Evolutionary conservation across 2,113 vertebrate genomes (phyloP), one percentile per base, ranked within the genome.

Genomic region (Crotophaga sulcirostris): DNA sequence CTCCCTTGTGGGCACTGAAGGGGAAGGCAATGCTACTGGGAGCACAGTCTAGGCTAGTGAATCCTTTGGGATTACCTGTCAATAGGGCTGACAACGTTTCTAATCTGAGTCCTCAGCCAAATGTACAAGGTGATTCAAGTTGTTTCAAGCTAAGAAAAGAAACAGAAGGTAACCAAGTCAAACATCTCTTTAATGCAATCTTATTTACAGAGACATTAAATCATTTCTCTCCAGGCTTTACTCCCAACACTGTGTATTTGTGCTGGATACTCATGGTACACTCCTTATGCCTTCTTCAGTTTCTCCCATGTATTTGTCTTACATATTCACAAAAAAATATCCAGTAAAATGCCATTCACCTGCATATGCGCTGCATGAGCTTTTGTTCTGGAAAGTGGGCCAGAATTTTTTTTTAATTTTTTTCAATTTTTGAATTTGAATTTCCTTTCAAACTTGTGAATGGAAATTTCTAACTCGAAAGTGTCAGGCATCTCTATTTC

Each of bases 1-100:
- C 6, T 77, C 24, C 23, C 23, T 54, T 34, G 23, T 0, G 2
- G 67, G 42, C 0, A 0, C 13, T 47, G 60, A 67, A 56, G 0
- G 6, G 18, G 44, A 88, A 44, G 24, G 16, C 0, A 2, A 77
- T 29, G 33, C 11, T 70, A 13, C 40, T 11, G 12, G 66, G 45
- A 80, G 19, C 14, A 60, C 16, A 36, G 4, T 31, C 31, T 18
- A 66, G 34, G 13, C 18, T 56, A 19, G n/a, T 19, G 8, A 58
- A 36, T 15, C 21, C 8, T 3, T 6, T 45, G 11, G 5, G n/a
- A 21, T 10, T 66, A 2, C 44, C 73, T 52, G 14, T 49, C 49
- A 91, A 9, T 7, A 79, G 16, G 16, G 49, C 13, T 73, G 24
- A 67, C 72, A 56, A 68, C 4, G n/a, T 33, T 78, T 49, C 34